These are phyloP conservation scores for Taenaris catops DNA, from an alignment of 2,888 invertebrate species.

Conservation along the genomic window DNA sequence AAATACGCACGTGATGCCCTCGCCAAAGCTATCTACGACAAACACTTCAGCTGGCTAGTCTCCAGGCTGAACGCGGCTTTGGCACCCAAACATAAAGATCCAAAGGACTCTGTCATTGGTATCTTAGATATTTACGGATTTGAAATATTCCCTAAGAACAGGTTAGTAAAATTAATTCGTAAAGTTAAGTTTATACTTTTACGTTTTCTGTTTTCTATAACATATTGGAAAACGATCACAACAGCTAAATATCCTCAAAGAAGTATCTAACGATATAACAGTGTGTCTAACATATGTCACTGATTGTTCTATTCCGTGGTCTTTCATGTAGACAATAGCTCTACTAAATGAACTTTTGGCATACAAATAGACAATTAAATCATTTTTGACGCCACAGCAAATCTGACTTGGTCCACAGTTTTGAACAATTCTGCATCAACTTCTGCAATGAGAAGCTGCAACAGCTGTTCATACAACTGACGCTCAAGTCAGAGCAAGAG, in stretches of 20 bases:
- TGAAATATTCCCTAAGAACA: constrained; percentile 94
- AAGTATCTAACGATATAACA: too few species aligned
- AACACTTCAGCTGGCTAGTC: constrained; percentile 95
- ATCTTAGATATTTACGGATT: constrained; percentile 97
- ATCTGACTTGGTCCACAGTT: constrained; percentile 60
- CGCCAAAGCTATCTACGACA: constrained; percentile 94
- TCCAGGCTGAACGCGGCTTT: constrained; percentile 88
- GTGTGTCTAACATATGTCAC: not conserved
- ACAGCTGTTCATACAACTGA: constrained; percentile 95
- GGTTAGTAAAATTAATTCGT: too few species aligned
- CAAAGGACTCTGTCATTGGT: constrained; percentile 87
- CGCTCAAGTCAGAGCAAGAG: constrained; percentile 94
- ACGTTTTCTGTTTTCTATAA: too few species aligned
- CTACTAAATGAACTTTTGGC: too few species aligned
- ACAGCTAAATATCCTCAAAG: too few species aligned
- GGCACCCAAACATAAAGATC: constrained; percentile 76
- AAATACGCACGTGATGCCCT: constrained; percentile 94
- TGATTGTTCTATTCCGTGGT: too few species aligned
- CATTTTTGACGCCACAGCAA: too few species aligned
- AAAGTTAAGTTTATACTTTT: too few species aligned
- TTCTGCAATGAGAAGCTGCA: constrained; percentile 97
- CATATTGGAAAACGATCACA: too few species aligned
- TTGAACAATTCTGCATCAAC: constrained; percentile 96
- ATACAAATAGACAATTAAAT: too few species aligned
- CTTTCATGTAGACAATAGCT: too few species aligned